Base-by-base conservation (phyloP, 2,888 invertebrate species). In the Callyntrura guangdongensis region DNA sequence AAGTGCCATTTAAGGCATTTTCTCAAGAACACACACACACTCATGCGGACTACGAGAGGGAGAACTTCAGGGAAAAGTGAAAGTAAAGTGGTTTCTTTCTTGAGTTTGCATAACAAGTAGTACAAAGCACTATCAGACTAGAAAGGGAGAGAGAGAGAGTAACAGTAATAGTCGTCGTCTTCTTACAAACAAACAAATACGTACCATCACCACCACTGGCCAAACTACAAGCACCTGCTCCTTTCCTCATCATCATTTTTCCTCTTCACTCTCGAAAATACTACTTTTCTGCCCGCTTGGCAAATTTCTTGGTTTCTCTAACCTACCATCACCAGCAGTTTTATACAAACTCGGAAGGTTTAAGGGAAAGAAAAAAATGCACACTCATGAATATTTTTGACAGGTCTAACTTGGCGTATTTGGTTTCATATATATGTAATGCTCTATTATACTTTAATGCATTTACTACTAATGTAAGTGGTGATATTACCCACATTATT, bases 191-290 rank as follows among this genome's bases (percentile, higher is more conserved):
- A 79, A 59, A 56, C 11, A 22, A 11, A 3, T 27, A 22, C 27
- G n/a, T 14, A 22, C 12, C 47, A 53, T n/a, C 49, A 49, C 12
- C 47, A 67, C 25, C 20, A 5, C 36, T 85, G 72, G 36, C 59
- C 77, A 74, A 47, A 86, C n/a, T 67, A 72, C 36, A 85, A 53
- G 72, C 85, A 85, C 85, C 85, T 72, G 72, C 85, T 83, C 49
- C 74, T 77, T 36, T 47, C 17, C 25, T 53, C 67, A 67, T 64
- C 83, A 83, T 25, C 64, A 61, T 79, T n/a, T 25, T 79, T 56
- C 20, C 22, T 17, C 17, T 59, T 36, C 5, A 45, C 81, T 61
- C 47, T 17, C 14, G 27, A 45, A 61, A 77, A 77, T 56, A 36
- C 14, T 53, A 49, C 53, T 77, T 77, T 69, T 22, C 3, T 72